Percentiles rank a stretch among this genome's conserved stretches.
Conservation (phyloP, 2,113 vertebrate genomes). For the Eubucco bourcierii region DNA sequence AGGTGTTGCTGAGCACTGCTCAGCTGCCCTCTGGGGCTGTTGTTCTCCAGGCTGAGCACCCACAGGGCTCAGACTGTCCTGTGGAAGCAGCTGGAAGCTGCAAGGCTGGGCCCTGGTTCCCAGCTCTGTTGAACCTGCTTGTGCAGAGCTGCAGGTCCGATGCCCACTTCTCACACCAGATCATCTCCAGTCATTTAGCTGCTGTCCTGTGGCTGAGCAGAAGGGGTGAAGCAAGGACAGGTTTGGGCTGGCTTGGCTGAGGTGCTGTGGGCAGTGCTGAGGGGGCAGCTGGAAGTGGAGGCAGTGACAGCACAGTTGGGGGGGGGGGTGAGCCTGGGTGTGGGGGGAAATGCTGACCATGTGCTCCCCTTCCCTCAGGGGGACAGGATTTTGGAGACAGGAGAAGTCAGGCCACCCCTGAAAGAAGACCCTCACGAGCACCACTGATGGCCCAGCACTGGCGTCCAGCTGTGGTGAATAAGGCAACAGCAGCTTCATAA, state of each 20-base stretch:
- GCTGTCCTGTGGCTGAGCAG: background rate
- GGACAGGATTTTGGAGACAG: slow-evolving; percentile 60
- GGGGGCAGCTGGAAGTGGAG: background rate
- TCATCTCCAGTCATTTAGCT: background rate
- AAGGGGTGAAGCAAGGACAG: background rate
- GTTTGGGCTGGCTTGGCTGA: background rate
- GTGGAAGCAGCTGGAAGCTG: too few species aligned
- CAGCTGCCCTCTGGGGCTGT: too few species aligned
- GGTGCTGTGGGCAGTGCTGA: background rate
- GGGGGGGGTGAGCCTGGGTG: background rate
- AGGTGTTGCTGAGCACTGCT: too few species aligned
- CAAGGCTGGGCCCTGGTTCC: background rate
- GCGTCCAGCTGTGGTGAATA: too few species aligned
- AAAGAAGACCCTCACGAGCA: background rate
- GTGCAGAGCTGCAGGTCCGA: rapidly evolving
- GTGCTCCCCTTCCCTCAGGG: slow-evolving; percentile 12
- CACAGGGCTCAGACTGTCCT: too few species aligned
- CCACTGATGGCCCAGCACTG: background rate
- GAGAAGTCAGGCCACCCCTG: slow-evolving; percentile 44
- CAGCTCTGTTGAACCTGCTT: background rate
- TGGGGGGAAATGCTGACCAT: background rate
- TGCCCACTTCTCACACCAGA: rapidly evolving
- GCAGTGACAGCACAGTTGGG: background rate
- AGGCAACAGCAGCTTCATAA: background rate
- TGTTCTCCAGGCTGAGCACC: too few species aligned